phyloP scores from a whole-genome alignment of 2,797 vertebrate species.

The Lophotriccus pileatus region DNA sequence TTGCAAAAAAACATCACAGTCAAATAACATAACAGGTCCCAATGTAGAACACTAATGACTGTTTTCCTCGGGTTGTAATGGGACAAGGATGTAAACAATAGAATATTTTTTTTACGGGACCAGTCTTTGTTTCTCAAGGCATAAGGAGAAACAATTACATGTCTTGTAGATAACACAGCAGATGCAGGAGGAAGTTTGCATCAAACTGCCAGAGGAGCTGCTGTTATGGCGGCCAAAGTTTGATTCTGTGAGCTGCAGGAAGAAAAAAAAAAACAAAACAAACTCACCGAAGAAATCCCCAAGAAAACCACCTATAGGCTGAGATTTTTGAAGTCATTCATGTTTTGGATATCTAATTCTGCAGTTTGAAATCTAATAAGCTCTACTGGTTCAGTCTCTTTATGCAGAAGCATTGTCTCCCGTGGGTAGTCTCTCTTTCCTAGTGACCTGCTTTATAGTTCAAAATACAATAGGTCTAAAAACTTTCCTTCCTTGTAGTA shows the following conservation, averaged over 20 bases:
- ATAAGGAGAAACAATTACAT: constrained; percentile 16
- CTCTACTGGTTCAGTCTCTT: not conserved
- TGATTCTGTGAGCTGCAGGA: not conserved
- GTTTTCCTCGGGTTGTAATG: not conserved
- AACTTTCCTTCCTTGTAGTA: not conserved
- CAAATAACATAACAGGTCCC: not conserved
- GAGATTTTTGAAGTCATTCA: not conserved
- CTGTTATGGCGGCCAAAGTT: not conserved
- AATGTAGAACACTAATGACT: not conserved
- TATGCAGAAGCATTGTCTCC: not conserved
- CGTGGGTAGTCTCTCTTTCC: not conserved
- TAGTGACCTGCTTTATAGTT: not conserved
- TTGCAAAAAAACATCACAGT: not conserved
- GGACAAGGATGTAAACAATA: not conserved
- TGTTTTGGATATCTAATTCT: not conserved
- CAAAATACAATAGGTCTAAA: not conserved
- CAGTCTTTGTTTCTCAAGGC: not conserved
- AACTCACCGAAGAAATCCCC: too few relatives aligned
- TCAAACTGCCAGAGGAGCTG: not conserved
- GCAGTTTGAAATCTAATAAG: not conserved
- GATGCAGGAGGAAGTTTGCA: not conserved
- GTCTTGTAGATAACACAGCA: not conserved
- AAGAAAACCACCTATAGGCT: not conserved
- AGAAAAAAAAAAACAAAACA: not conserved
- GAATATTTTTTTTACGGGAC: not conserved